Conservation (phyloP, 1,140 invertebrate genomes). For the Diplogasteroides magnus region DNA sequence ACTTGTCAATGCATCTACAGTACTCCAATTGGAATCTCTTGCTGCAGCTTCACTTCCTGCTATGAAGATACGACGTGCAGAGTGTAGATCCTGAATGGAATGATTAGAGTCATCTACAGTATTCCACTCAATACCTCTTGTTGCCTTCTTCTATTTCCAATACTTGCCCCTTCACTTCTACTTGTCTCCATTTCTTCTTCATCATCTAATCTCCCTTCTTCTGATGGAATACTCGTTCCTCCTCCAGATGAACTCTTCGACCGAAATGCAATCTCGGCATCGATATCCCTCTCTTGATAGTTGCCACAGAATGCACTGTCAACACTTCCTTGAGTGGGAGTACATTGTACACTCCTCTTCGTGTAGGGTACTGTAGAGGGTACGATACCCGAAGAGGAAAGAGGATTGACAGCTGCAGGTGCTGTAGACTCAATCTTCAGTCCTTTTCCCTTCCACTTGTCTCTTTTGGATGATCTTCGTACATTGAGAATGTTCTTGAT, state of each 20-base stretch:
- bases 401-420: constrained; percentile 26
- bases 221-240: constrained; percentile 2
- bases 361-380: constrained; percentile 18
- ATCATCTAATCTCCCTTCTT: constrained; percentile 1
- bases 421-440: constrained; percentile 28
- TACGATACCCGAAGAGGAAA: constrained; percentile 17
- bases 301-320: constrained; percentile 24
- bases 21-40: neutral
- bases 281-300: constrained; percentile 24
- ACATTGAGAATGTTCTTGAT: constrained; percentile 34
- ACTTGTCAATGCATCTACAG: constrained; percentile 31
- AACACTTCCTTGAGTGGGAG: constrained; percentile 14
- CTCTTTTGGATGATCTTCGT: constrained; percentile 30
- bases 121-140: constrained; percentile 1
- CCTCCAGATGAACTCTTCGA: constrained; percentile 18
- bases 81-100: constrained; percentile 28
- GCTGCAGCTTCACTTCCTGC: constrained; percentile 27
- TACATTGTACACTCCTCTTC: neutral
- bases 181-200: constrained; percentile 7
- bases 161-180: constrained; percentile 8
- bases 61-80: constrained; percentile 37
- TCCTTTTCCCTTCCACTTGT: constrained; percentile 29
- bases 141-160: constrained; percentile 12
- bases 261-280: constrained; percentile 31
- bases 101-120: neutral